Percentiles rank a stretch among this genome's conserved stretches.
Evolutionary conservation across 2,888 invertebrate genomes (phyloP).

Genomic region (Blera fallax): DNA sequence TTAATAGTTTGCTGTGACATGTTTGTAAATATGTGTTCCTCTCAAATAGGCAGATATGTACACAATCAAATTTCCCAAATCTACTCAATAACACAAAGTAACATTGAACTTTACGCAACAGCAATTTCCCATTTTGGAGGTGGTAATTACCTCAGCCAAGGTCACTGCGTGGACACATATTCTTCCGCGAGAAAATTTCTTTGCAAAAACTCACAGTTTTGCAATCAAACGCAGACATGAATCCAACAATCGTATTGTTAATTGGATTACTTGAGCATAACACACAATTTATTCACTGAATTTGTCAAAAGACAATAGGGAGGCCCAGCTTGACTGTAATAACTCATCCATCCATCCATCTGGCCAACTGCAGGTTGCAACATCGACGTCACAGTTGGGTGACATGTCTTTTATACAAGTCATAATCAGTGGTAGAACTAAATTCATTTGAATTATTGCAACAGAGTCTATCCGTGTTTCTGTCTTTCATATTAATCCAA

Average conservation of each 20-base stretch:
- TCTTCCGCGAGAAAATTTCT: slow-evolving; percentile 48
- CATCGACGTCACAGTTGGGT: slow-evolving; percentile 55
- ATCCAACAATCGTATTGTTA: slow-evolving; percentile 30
- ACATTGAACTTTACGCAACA: slow-evolving; percentile 69
- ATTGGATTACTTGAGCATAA: slow-evolving; percentile 48
- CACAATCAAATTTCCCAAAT: neutral
- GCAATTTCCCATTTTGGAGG: slow-evolving; percentile 44
- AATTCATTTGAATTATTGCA: slow-evolving; percentile 9
- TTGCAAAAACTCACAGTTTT: slow-evolving; percentile 5
- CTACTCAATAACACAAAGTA: slow-evolving; percentile 38
- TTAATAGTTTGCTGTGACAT: no score
- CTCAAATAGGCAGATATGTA: no score
- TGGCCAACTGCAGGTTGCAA: slow-evolving; percentile 42
- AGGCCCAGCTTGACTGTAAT: slow-evolving; percentile 14
- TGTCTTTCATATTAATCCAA: slow-evolving; percentile 8
- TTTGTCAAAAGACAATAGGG: slow-evolving; percentile 32
- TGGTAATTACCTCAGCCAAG: slow-evolving; percentile 37
- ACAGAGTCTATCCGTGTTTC: neutral
- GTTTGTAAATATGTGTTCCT: neutral
- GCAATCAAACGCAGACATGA: slow-evolving; percentile 3
- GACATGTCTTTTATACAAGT: slow-evolving; percentile 2
- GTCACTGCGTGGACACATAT: slow-evolving; percentile 6
- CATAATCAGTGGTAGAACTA: neutral
- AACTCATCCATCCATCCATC: slow-evolving; percentile 17
- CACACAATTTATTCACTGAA: slow-evolving; percentile 26